Conservation (phyloP, 2,888 invertebrate species). For the Noctua pronuba region DNA sequence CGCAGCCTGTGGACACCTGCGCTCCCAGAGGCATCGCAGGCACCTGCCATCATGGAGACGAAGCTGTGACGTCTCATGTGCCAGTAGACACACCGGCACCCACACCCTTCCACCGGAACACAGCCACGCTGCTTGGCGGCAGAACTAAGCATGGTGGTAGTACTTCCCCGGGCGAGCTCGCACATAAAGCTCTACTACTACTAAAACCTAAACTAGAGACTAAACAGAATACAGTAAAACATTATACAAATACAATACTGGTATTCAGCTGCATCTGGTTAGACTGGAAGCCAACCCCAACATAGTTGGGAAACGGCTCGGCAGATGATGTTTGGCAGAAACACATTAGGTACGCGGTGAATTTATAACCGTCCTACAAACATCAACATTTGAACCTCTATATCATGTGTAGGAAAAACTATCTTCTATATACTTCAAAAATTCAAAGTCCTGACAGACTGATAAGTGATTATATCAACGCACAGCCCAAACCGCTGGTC, state of each 20-base stretch:
- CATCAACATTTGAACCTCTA: background rate
- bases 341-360: background rate
- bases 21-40: background rate
- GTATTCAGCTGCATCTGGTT: background rate
- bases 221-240: background rate
- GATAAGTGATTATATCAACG: too few relatives aligned
- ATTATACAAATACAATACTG: background rate
- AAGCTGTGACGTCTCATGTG: background rate
- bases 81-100: background rate
- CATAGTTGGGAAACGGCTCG: background rate
- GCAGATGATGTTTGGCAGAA: background rate
- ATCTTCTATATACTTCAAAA: too few relatives aligned
- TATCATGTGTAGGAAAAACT: background rate
- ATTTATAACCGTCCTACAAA: background rate
- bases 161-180: constrained; percentile 20
- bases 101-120: background rate
- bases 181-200: constrained; percentile 10
- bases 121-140: background rate
- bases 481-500: too few relatives aligned
- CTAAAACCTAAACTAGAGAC: background rate
- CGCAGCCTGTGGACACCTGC: background rate
- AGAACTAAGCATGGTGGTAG: background rate
- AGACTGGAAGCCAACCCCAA: background rate
- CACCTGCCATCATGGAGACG: background rate
- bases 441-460: too few relatives aligned